These are phyloP conservation scores for Phallusia fumigata DNA, from an alignment of 23 tunicate genomes.

Conservation along the genomic window DNA sequence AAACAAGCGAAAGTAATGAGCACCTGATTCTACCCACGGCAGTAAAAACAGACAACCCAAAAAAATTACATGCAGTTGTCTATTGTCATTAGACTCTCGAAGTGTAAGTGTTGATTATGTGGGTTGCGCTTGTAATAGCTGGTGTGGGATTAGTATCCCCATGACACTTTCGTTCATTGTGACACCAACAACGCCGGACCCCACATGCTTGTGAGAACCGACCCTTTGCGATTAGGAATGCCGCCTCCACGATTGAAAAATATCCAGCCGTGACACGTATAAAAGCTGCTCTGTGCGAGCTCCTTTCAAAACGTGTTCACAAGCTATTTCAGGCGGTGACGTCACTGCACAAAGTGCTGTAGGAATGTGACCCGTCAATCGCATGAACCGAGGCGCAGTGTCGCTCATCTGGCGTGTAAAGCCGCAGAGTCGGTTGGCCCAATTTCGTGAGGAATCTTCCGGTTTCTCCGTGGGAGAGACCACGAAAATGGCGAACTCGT, in stretches of 20 bases:
- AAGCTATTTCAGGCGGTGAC: conserved; percentile 42
- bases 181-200: no score
- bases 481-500: conserved; percentile 3
- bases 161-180: no score
- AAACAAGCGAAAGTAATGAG: no score
- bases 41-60: no score
- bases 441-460: neutral
- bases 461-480: neutral
- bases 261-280: conserved; percentile 26
- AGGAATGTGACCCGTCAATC: conserved; percentile 19
- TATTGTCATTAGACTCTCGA: no score
- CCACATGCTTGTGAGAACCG: no score
- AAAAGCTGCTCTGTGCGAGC: conserved; percentile 8
- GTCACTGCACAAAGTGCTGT: conserved; percentile 21
- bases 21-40: no score
- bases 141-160: no score
- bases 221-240: neutral
- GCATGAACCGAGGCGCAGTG: neutral
- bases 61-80: no score
- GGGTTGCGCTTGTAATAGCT: no score
- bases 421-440: conserved; percentile 8
- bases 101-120: no score
- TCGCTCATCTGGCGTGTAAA: neutral
- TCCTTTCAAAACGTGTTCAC: conserved; percentile 1
- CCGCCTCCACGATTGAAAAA: conserved; percentile 9